phyloP scores from a whole-genome alignment of 2,888 invertebrate species.

The Choristoneura rosaceana region DNA sequence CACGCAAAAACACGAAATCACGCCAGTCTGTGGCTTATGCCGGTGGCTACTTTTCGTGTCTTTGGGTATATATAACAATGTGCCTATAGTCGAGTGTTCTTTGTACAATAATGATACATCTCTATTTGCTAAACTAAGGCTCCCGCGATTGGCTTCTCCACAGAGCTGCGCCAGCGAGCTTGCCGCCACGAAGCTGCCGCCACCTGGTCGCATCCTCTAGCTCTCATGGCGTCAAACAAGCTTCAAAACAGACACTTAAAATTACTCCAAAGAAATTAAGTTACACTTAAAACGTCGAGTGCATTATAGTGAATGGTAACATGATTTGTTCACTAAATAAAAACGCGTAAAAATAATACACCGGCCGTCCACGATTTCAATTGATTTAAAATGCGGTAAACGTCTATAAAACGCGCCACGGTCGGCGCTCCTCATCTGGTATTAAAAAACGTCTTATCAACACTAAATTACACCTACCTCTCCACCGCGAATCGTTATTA shows the following conservation, averaged over 20 bases:
- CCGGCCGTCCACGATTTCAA: slow-evolving; percentile 26
- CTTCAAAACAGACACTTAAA: slow-evolving; percentile 56
- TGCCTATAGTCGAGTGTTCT: slow-evolving; percentile 79
- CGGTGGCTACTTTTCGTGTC: slow-evolving; percentile 19
- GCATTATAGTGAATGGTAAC: slow-evolving; percentile 83
- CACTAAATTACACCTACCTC: slow-evolving; percentile 1
- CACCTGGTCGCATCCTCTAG: slow-evolving; percentile 15
- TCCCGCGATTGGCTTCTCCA: slow-evolving; percentile 48
- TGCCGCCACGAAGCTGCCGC: slow-evolving; percentile 34
- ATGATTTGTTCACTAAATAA: slow-evolving; percentile 81
- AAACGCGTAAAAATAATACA: slow-evolving; percentile 48
- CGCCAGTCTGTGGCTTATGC: background rate
- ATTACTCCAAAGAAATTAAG: slow-evolving; percentile 66
- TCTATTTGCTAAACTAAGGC: slow-evolving; percentile 72
- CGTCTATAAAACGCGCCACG: slow-evolving; percentile 17
- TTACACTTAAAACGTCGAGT: slow-evolving; percentile 73
- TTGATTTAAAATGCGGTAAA: slow-evolving; percentile 26
- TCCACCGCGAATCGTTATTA: slow-evolving; percentile 29
- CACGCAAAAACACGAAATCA: slow-evolving; percentile 35
- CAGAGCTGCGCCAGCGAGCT: slow-evolving; percentile 5
- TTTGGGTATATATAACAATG: slow-evolving; percentile 69
- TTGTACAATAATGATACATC: slow-evolving; percentile 81
- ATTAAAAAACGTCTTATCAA: slow-evolving; percentile 13
- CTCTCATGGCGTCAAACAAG: slow-evolving; percentile 11
- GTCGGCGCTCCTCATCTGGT: slow-evolving; percentile 18